Percentiles rank a stretch among this genome's conserved stretches.
Evolutionary conservation across 2,113 vertebrate genomes (phyloP).

Genomic region (Mungos mungo): DNA sequence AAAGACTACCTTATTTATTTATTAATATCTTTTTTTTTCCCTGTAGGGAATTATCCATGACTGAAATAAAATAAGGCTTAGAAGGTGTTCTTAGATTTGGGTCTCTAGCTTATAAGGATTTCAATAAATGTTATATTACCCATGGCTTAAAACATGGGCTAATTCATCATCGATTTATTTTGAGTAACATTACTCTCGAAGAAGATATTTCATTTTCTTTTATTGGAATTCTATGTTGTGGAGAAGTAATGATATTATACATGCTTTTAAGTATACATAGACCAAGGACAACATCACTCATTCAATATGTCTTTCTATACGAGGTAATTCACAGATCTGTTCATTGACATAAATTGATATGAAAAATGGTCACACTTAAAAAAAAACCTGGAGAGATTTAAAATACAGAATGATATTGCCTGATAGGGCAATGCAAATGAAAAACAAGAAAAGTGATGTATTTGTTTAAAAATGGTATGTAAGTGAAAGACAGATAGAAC

Average conservation of each 20-base stretch:
- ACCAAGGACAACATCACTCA: background rate
- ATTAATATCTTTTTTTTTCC: conserved; percentile 43
- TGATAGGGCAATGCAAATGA: background rate
- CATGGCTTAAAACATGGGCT: conserved; percentile 27
- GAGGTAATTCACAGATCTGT: background rate
- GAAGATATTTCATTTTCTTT: conserved; percentile 57
- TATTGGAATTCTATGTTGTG: conserved; percentile 27
- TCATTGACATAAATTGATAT: background rate
- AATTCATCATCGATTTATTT: conserved; percentile 6
- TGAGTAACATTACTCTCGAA: background rate
- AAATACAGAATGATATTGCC: background rate
- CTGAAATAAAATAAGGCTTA: conserved; percentile 59
- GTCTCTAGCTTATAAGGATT: conserved; percentile 47
- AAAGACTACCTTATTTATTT: conserved; percentile 67
- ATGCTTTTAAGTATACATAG: background rate
- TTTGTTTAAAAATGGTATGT: background rate
- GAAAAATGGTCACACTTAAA: background rate
- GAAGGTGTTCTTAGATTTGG: conserved; percentile 56
- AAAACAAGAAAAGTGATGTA: background rate
- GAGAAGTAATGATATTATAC: background rate
- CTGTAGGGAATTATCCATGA: conserved; percentile 49
- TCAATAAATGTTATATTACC: conserved; percentile 46
- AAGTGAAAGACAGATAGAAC: background rate
- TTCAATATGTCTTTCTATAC: background rate
- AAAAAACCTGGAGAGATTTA: background rate